A percentile compares a stretch with the other conserved stretches of the same genome.
Conservation (phyloP, 2,888 invertebrate genomes). For the Melipona beecheii region DNA sequence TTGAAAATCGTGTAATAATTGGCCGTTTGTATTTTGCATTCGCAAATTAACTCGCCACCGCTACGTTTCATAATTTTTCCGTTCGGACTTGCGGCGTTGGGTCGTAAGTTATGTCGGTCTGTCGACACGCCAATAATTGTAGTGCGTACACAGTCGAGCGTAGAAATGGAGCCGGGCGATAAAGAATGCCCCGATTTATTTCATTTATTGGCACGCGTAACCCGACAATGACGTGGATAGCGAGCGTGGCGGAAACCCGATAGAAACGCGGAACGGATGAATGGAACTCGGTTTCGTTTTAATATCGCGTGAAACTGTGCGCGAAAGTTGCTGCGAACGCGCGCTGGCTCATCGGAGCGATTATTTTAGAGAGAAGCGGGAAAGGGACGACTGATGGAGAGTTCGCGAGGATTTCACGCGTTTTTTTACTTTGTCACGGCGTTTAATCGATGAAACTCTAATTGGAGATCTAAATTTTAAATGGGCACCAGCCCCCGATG, state of each 20-base stretch:
- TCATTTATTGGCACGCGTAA: conserved; percentile 7
- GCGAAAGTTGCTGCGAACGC: conserved; percentile 19
- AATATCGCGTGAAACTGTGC: conserved; percentile 9
- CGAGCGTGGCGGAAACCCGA: conserved; percentile 1
- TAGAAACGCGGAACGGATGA: not conserved
- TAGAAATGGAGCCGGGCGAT: not conserved
- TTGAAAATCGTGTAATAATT: no score
- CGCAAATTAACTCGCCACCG: no score
- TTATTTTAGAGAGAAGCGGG: conserved; percentile 12
- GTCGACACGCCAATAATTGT: not conserved
- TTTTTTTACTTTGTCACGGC: not conserved
- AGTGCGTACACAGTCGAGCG: not conserved
- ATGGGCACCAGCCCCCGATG: not conserved
- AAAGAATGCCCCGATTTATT: conserved; percentile 11
- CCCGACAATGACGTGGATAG: conserved; percentile 20
- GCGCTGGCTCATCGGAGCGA: conserved; percentile 18
- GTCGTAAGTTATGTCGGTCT: not conserved
- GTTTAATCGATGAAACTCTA: not conserved
- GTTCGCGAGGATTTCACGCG: not conserved
- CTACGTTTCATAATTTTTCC: no score
- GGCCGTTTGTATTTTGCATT: no score
- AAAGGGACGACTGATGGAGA: not conserved
- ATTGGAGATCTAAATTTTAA: not conserved
- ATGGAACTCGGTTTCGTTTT: not conserved
- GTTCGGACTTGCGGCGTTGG: not conserved